Conservation (phyloP, 2,888 invertebrate genomes). For the Nasonia oneida region DNA sequence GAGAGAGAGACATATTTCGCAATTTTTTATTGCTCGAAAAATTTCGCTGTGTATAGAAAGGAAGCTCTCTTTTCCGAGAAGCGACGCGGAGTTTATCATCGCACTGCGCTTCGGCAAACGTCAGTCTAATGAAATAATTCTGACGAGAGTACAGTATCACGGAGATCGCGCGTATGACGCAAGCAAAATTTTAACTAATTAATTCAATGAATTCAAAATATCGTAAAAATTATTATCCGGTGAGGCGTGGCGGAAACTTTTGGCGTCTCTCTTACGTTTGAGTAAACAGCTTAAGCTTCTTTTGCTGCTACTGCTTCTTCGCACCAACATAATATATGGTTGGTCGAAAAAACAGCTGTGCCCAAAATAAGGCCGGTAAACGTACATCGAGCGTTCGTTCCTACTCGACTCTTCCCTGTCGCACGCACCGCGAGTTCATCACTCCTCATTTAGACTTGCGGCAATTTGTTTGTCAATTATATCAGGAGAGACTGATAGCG, state of each 20-base stretch:
- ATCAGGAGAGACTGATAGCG: neutral
- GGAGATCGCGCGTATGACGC: neutral
- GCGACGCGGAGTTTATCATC: neutral
- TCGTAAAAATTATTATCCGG: neutral
- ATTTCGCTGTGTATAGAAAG: too few species aligned
- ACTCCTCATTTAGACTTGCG: neutral
- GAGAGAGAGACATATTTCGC: neutral
- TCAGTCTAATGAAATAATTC: neutral
- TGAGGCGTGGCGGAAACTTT: neutral
- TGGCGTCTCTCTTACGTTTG: neutral
- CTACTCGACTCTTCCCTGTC: neutral
- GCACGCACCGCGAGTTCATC: neutral
- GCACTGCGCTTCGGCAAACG: neutral
- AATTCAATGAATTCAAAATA: conserved; percentile 9
- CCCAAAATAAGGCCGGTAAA: neutral
- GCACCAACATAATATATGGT: too few species aligned
- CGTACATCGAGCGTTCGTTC: neutral
- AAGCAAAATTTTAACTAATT: neutral
- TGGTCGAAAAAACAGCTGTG: neutral
- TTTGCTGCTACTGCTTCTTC: too few species aligned
- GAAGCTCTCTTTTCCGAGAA: neutral
- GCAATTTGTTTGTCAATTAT: neutral
- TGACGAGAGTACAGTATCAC: neutral
- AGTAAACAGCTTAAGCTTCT: neutral
- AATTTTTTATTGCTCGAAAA: neutral